A percentile compares a stretch with the other conserved stretches of the same genome.
Evolutionary conservation across 2,113 vertebrate species (phyloP).

Genomic region (Pygoscelis adeliae): DNA sequence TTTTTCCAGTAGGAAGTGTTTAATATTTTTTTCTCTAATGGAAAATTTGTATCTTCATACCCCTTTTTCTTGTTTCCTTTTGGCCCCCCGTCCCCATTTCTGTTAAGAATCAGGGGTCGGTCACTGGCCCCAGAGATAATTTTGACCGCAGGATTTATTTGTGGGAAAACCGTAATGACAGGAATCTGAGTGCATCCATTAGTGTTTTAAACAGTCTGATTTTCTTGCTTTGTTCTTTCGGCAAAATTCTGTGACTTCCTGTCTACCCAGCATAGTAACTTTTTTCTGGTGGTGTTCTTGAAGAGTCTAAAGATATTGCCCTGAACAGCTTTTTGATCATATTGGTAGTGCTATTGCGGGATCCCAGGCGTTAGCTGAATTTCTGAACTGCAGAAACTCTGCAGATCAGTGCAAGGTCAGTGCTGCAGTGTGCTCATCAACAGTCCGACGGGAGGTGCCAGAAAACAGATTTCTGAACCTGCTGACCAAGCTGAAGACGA

Average conservation of each 20-base stretch:
- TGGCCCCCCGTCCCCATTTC: neutral
- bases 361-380: neutral
- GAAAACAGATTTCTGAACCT: neutral
- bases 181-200: neutral
- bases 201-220: neutral
- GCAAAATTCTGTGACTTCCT: neutral
- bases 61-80: neutral
- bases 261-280: neutral
- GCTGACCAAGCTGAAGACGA: neutral
- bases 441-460: neutral
- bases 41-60: neutral
- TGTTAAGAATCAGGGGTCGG: neutral
- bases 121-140: neutral
- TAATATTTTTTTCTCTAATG: neutral
- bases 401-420: too few relatives aligned
- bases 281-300: neutral
- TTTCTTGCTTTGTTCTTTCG: neutral
- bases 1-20: neutral
- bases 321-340: neutral
- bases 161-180: neutral
- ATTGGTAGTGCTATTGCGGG: neutral
- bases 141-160: neutral
- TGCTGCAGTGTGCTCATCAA: neutral
- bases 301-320: neutral
- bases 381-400: neutral